Percentiles rank a stretch among this genome's conserved stretches.
These are phyloP conservation scores for Netelia virgata DNA, from an alignment of 2,888 invertebrate species.

Conservation along the genomic window DNA sequence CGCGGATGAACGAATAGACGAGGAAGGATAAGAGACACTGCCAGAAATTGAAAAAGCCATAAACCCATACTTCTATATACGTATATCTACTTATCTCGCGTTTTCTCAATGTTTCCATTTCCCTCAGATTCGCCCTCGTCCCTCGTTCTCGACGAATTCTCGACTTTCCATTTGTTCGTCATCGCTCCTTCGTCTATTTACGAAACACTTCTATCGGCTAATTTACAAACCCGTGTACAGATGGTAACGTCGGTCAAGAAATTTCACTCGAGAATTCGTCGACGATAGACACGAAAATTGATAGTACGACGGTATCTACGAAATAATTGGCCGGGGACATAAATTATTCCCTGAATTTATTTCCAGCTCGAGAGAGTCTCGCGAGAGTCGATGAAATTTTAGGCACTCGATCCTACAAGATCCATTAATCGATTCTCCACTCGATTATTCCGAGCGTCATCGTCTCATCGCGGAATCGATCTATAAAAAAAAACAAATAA, in stretches of 20 bases:
- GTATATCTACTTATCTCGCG: conserved; percentile 2
- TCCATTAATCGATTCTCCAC: not conserved
- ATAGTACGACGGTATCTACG: not conserved
- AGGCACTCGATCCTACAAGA: not conserved
- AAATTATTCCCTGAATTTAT: not conserved
- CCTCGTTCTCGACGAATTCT: not conserved
- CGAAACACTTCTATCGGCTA: conserved; percentile 45
- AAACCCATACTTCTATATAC: conserved; percentile 3
- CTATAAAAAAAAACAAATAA: too few relatives aligned
- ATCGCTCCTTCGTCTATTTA: conserved; percentile 50
- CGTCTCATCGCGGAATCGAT: too few relatives aligned
- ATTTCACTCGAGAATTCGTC: not conserved
- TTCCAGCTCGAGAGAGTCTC: not conserved
- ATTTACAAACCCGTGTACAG: not conserved
- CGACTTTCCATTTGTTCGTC: conserved; percentile 33
- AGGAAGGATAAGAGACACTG: conserved; percentile 48
- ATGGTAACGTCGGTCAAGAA: not conserved
- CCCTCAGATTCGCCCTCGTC: not conserved
- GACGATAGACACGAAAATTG: not conserved
- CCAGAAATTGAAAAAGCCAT: conserved; percentile 57
- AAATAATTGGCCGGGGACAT: not conserved
- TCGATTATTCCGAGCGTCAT: not conserved
- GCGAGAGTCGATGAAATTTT: not conserved
- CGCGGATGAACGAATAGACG: conserved; percentile 30
- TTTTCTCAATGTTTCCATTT: conserved; percentile 7